A percentile compares a stretch with the other conserved stretches of the same genome.
These are phyloP conservation scores for Xenopus borealis DNA, from an alignment of 2,113 vertebrate species.

Conservation along the genomic window DNA sequence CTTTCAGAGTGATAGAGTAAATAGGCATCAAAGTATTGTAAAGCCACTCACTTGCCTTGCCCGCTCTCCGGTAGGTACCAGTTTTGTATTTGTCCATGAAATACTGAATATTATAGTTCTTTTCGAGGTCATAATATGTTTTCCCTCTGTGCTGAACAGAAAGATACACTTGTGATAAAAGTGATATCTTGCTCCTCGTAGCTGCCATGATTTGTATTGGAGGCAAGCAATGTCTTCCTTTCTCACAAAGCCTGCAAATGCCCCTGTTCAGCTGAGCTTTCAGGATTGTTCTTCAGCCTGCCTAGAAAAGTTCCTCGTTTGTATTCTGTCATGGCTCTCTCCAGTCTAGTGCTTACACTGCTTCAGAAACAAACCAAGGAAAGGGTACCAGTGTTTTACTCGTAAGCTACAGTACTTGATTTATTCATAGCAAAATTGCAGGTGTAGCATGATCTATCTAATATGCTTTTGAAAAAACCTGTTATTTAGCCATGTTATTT, in stretches of 20 bases:
- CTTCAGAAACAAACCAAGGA: conserved; percentile 43
- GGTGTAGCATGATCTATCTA: conserved; percentile 35
- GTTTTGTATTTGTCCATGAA: no score
- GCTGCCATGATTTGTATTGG: conserved; percentile 41
- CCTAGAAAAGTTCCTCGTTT: conserved; percentile 35
- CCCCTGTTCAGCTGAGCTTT: conserved; percentile 39
- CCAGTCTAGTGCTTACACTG: conserved; percentile 44
- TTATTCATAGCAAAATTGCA: conserved; percentile 44
- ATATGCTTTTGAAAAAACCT: conserved; percentile 7
- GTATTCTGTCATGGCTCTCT: conserved; percentile 44
- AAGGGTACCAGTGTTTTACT: conserved; percentile 32
- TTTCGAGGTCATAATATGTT: background rate
- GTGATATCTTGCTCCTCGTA: conserved; percentile 14
- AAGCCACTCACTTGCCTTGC: no score
- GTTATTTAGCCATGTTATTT: background rate
- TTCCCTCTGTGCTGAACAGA: conserved; percentile 6
- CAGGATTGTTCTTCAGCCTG: conserved; percentile 32
- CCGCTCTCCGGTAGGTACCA: no score
- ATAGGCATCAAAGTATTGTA: no score
- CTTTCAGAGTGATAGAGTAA: background rate
- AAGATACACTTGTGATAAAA: conserved; percentile 4
- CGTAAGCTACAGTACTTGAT: conserved; percentile 34
- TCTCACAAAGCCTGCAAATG: conserved; percentile 37
- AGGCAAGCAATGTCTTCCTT: conserved; percentile 28
- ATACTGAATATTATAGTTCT: no score